Percentiles rank a stretch among this genome's conserved stretches.
Evolutionary conservation across 37 sponge, comb jelly and placozoan species (phyloP).

Genomic region (Chondrosia reniformis): DNA sequence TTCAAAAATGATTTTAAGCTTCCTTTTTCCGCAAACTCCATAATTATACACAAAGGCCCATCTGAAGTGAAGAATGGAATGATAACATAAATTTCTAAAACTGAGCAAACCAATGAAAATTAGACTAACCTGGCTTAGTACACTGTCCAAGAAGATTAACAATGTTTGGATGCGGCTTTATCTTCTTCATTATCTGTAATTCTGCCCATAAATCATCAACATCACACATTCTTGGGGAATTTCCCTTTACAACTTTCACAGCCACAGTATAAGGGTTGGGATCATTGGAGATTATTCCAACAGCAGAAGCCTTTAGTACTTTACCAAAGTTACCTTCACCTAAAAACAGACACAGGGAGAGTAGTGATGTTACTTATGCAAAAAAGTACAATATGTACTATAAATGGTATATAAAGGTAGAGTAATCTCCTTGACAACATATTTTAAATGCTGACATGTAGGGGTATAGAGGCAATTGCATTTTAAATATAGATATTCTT

Average conservation of each 20-base stretch:
- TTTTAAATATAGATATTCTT: too few relatives aligned
- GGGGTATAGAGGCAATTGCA: too few relatives aligned
- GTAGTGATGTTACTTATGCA: background rate
- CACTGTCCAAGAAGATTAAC: constrained; percentile 62
- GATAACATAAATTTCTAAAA: too few relatives aligned
- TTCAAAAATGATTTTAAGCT: constrained; percentile 24
- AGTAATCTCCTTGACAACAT: too few relatives aligned
- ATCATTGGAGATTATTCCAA: constrained; percentile 32
- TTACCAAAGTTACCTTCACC: constrained; percentile 63
- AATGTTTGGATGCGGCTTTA: constrained; percentile 60
- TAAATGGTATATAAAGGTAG: too few relatives aligned
- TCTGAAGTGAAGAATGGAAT: background rate
- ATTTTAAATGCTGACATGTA: too few relatives aligned
- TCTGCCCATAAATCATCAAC: constrained; percentile 44
- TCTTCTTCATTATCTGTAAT: constrained; percentile 46
- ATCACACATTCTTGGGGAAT: constrained; percentile 9
- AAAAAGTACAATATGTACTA: background rate
- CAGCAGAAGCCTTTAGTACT: constrained; percentile 56
- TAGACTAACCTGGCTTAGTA: constrained; percentile 30
- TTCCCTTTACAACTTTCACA: constrained; percentile 57
- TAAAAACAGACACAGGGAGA: background rate
- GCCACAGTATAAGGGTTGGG: constrained; percentile 57
- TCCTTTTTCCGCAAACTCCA: constrained; percentile 37
- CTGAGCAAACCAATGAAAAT: too few relatives aligned
- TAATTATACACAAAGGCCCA: constrained; percentile 37